Evolutionary conservation across 2,113 vertebrate species (phyloP).

Genomic region (Scophthalmus maximus): DNA sequence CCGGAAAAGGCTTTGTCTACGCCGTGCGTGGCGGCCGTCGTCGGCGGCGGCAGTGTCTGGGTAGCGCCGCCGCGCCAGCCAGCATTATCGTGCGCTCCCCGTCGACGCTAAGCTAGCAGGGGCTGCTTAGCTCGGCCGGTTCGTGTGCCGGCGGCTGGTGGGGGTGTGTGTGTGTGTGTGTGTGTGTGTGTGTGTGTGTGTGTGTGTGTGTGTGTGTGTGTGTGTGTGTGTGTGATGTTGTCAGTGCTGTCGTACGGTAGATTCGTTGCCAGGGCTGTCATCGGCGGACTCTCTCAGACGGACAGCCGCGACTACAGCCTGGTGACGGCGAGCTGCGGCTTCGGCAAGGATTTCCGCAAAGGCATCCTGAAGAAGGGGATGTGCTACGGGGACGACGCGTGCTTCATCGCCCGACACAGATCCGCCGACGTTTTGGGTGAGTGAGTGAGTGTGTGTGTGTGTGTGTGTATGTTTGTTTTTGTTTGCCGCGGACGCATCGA

Average conservation of each 20-base stretch:
- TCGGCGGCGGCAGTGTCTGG: slow-evolving; percentile 4
- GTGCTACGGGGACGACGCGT: slow-evolving; percentile 98
- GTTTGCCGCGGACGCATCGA: not conserved
- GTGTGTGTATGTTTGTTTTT: not conserved
- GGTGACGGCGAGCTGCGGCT: slow-evolving; percentile 97
- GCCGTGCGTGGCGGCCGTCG: slow-evolving; percentile 20
- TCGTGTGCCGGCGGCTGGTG: slow-evolving; percentile 24
- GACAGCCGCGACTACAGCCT: slow-evolving; percentile 96
- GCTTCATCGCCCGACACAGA: slow-evolving; percentile 93
- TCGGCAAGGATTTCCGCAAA: slow-evolving; percentile 97
- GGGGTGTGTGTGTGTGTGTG: slow-evolving; percentile 58
- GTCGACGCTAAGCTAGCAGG: slow-evolving; percentile 52
- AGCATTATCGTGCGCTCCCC: slow-evolving; percentile 5
- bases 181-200: slow-evolving; percentile 58
- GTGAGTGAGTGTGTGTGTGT: too few species aligned
- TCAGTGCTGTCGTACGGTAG: slow-evolving; percentile 97
- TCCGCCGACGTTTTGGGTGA: slow-evolving; percentile 95
- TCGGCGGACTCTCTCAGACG: slow-evolving; percentile 97
- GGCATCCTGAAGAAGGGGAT: slow-evolving; percentile 97
- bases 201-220: too few species aligned
- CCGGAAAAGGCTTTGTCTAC: slow-evolving; percentile 27
- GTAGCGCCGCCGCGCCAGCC: slow-evolving; percentile 5
- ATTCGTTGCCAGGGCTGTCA: slow-evolving; percentile 95
- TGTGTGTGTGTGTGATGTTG: slow-evolving; percentile 86
- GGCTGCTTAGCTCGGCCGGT: slow-evolving; percentile 57